Evolutionary conservation across 2,797 vertebrate species (phyloP).

Genomic region (Galagoides demidoff): DNA sequence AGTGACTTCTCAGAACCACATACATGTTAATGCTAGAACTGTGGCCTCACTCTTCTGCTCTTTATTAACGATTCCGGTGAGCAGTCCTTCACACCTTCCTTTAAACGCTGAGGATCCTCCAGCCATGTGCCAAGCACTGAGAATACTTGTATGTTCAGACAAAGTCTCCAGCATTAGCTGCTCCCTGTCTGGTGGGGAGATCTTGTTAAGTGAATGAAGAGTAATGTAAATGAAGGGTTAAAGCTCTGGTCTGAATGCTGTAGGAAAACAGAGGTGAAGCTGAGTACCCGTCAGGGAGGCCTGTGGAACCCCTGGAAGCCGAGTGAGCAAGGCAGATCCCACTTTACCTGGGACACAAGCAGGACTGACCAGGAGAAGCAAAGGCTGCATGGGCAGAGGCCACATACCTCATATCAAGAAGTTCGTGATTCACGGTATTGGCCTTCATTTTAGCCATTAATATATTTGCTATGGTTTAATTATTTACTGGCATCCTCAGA

Average conservation of each 20-base stretch:
- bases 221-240: rapidly evolving
- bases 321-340: too few relatives aligned
- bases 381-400: neutral
- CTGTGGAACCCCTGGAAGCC: too few relatives aligned
- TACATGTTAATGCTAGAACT: neutral
- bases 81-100: neutral
- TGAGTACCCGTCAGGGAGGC: neutral
- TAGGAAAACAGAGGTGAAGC: neutral
- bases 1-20: neutral
- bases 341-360: neutral
- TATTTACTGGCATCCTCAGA: neutral
- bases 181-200: neutral
- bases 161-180: neutral
- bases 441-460: neutral
- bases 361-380: neutral
- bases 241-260: too few relatives aligned
- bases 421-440: neutral
- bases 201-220: neutral
- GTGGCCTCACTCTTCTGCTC: neutral
- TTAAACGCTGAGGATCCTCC: neutral
- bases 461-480: neutral
- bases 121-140: neutral
- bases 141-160: neutral
- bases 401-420: neutral
- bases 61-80: neutral